These are phyloP conservation scores for Agrotis ipsilon DNA, from an alignment of 2,888 invertebrate species.

Conservation along the genomic window DNA sequence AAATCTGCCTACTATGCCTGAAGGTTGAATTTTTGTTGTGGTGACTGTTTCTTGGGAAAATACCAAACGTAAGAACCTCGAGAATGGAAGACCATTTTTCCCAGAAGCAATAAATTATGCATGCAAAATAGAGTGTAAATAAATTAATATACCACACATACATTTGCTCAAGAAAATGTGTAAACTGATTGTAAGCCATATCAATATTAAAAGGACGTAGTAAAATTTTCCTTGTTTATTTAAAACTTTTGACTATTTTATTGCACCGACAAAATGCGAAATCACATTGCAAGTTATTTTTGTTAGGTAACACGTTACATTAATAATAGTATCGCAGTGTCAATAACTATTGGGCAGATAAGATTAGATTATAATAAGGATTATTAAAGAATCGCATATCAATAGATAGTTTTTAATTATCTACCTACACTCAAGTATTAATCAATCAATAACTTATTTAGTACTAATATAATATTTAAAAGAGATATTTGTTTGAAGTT, in stretches of 20 bases:
- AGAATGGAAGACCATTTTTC: slow-evolving; percentile 5
- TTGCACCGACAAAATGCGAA: background rate
- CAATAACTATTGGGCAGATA: background rate
- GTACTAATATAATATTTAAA: no score
- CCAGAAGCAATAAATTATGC: slow-evolving; percentile 23
- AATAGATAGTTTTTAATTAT: slow-evolving; percentile 1
- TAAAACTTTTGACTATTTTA: slow-evolving; percentile 19
- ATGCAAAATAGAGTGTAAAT: slow-evolving; percentile 43
- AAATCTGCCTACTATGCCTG: no score
- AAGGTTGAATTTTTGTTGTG: no score
- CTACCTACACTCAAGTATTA: background rate
- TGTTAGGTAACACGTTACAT: background rate
- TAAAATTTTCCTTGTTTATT: slow-evolving; percentile 34
- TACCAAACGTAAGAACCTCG: slow-evolving; percentile 7
- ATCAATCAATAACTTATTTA: background rate
- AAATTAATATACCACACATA: slow-evolving; percentile 49
- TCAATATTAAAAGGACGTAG: slow-evolving; percentile 20
- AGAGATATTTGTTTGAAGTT: no score
- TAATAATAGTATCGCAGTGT: background rate
- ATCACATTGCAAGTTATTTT: background rate
- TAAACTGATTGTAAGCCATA: slow-evolving; percentile 47
- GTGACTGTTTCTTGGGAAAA: slow-evolving; percentile 10
- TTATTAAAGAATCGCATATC: background rate
- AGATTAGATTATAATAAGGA: slow-evolving; percentile 4
- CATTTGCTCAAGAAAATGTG: slow-evolving; percentile 54